Percentiles rank a stretch among this genome's conserved stretches.
Evolutionary conservation across 2,113 vertebrate species (phyloP).

Genomic region (Casuarius casuarius): DNA sequence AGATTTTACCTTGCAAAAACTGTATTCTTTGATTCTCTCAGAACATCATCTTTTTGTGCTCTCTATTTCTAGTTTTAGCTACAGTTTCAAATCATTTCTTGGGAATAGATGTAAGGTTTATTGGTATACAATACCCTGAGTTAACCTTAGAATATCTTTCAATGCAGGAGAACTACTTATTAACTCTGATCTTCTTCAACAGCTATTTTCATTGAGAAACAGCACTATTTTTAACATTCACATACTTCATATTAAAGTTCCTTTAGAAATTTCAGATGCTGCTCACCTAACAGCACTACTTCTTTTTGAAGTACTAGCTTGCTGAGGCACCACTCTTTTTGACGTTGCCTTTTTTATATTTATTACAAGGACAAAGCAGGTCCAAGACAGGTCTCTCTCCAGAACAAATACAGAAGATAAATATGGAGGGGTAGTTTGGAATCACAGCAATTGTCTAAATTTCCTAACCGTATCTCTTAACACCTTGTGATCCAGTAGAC

Average conservation of each 20-base stretch:
- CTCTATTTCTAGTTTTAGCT: background rate
- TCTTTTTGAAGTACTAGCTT: background rate
- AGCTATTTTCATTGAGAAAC: background rate
- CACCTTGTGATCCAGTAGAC: background rate
- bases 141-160: background rate
- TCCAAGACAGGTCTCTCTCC: background rate
- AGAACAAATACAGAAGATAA: background rate
- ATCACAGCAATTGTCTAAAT: background rate
- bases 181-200: background rate
- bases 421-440: background rate
- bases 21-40: background rate
- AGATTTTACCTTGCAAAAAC: background rate
- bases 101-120: background rate
- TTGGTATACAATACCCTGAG: background rate
- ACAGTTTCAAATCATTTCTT: background rate
- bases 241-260: background rate
- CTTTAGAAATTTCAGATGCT: background rate
- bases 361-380: background rate
- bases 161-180: background rate
- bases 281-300: background rate
- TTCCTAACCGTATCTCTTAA: background rate
- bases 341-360: background rate
- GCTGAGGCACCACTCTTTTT: background rate
- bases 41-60: background rate
- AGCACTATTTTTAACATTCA: background rate